Conservation (phyloP, 2,888 invertebrate species). For the Agapetus fuscipes region DNA sequence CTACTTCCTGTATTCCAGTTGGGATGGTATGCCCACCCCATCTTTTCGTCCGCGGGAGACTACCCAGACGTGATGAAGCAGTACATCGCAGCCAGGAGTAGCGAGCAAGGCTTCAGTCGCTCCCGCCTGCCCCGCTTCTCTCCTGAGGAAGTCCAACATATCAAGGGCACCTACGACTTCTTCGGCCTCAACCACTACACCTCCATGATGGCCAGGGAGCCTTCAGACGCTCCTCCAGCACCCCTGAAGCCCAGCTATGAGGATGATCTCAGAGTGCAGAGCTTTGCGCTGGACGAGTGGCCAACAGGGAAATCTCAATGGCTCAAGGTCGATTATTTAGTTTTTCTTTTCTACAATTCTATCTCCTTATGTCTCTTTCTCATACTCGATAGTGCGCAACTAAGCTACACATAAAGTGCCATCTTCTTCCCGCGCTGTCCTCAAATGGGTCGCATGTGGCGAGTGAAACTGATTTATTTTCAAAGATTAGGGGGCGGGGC, state of each 20-base stretch:
- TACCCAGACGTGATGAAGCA: constrained; percentile 51
- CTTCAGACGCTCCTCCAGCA: neutral
- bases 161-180: constrained; percentile 52
- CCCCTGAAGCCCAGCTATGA: neutral
- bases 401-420: too few species aligned
- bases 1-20: constrained; percentile 20
- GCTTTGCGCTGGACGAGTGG: neutral
- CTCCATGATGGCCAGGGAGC: constrained; percentile 23
- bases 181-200: constrained; percentile 63
- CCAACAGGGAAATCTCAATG: neutral
- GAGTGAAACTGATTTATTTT: too few species aligned
- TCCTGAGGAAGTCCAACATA: constrained; percentile 45
- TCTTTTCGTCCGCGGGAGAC: constrained; percentile 48
- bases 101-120: constrained; percentile 41
- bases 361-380: too few species aligned
- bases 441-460: too few species aligned
- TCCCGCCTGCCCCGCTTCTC: constrained; percentile 52
- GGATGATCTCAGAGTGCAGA: neutral
- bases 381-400: too few species aligned
- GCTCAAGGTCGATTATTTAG: too few species aligned
- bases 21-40: constrained; percentile 50
- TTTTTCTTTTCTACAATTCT: too few species aligned
- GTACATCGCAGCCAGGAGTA: constrained; percentile 44
- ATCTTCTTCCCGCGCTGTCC: too few species aligned
- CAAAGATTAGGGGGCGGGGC: too few species aligned